These are phyloP conservation scores for Scaptomyza caliginosa DNA, from an alignment of 2,888 invertebrate genomes.

Conservation along the genomic window DNA sequence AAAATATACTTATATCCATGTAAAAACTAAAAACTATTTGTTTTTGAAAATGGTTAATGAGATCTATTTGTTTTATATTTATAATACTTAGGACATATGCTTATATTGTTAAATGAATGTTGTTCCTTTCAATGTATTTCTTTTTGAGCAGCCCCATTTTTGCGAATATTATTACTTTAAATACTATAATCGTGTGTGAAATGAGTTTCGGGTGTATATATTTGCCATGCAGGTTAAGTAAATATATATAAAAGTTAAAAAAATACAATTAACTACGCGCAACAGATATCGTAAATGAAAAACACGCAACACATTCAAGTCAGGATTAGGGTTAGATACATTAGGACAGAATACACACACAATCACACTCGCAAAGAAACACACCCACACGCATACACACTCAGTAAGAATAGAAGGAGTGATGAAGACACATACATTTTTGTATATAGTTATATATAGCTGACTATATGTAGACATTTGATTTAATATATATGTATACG, in stretches of 20 bases:
- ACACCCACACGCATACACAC: constrained; percentile 29
- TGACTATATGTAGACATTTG: constrained; percentile 33
- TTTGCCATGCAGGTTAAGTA: constrained; percentile 57
- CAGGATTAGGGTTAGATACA: constrained; percentile 47
- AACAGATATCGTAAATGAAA: constrained; percentile 48
- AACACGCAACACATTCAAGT: constrained; percentile 57
- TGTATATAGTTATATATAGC: constrained; percentile 32
- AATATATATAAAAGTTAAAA: constrained; percentile 22
- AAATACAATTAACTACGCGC: constrained; percentile 54
- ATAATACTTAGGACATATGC: constrained; percentile 31
- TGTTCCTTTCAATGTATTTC: not conserved
- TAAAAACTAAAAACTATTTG: constrained; percentile 21
- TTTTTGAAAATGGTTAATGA: constrained; percentile 40
- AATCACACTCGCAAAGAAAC: constrained; percentile 34
- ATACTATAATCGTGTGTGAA: constrained; percentile 32
- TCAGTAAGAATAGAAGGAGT: constrained; percentile 13
- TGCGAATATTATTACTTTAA: not conserved
- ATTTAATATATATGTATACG: constrained; percentile 9
- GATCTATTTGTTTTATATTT: constrained; percentile 23
- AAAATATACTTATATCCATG: constrained; percentile 24
- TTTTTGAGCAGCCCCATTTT: constrained; percentile 20
- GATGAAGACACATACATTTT: constrained; percentile 16
- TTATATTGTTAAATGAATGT: constrained; percentile 18
- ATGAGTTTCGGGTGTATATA: constrained; percentile 22
- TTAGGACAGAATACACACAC: constrained; percentile 43